Evolutionary conservation across 1,140 invertebrate genomes (phyloP).

Genomic region (Drosophila prosaltans): DNA sequence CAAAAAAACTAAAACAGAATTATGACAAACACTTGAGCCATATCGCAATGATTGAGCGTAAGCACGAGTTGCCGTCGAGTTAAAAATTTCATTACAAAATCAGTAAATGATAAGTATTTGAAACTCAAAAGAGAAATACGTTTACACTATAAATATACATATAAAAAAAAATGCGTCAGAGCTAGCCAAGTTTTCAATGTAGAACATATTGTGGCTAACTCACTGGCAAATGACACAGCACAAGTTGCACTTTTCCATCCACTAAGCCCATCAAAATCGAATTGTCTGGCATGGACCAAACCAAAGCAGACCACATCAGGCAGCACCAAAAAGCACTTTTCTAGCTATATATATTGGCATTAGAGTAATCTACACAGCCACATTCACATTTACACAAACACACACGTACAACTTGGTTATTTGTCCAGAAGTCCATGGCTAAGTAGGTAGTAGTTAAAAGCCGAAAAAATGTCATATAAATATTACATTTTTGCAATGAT

Average conservation of each 20-base stretch:
- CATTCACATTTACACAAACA: constrained; percentile 28
- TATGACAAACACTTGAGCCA: constrained; percentile 43
- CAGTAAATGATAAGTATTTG: constrained; percentile 17
- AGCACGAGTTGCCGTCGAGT: constrained; percentile 58
- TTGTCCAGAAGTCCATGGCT: constrained; percentile 37
- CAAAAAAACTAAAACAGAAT: constrained; percentile 42
- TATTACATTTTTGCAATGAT: neutral
- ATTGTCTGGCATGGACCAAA: constrained; percentile 56
- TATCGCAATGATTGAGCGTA: constrained; percentile 73
- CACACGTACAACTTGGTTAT: constrained; percentile 61
- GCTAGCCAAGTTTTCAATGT: neutral
- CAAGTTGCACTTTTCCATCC: constrained; percentile 42
- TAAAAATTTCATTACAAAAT: constrained; percentile 26
- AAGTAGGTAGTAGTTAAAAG: constrained; percentile 17
- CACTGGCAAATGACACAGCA: constrained; percentile 11
- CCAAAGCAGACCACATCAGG: constrained; percentile 45
- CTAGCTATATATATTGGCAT: constrained; percentile 64
- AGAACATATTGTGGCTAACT: neutral
- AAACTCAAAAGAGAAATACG: neutral
- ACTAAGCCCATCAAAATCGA: constrained; percentile 64
- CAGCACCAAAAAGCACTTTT: constrained; percentile 56
- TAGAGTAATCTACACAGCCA: constrained; percentile 63
- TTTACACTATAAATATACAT: constrained; percentile 10
- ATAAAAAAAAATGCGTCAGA: neutral
- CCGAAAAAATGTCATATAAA: constrained; percentile 3